phyloP scores from a whole-genome alignment of 2,113 vertebrate species.

The Pachypanchax playfairii region DNA sequence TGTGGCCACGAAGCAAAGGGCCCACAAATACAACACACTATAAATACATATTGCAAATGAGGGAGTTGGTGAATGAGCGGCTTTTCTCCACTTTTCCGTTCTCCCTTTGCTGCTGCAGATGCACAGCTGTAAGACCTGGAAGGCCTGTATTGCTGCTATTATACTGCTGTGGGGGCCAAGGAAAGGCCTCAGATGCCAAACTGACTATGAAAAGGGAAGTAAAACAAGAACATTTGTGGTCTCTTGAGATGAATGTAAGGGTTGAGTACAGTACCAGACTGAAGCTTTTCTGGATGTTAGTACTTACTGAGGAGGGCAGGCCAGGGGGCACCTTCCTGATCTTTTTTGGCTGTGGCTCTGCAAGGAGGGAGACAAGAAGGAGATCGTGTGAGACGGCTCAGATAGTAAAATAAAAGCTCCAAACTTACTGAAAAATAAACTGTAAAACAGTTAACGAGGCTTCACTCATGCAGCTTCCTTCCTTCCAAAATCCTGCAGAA shows the following conservation, averaged over 20 bases:
- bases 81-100: conserved; percentile 20
- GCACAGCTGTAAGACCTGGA: conserved; percentile 65
- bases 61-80: conserved; percentile 61
- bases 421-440: conserved; percentile 8
- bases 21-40: conserved; percentile 70
- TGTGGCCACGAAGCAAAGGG: conserved; percentile 72
- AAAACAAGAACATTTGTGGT: conserved; percentile 40
- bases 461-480: conserved; percentile 11
- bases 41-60: conserved; percentile 72
- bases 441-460: conserved; percentile 12
- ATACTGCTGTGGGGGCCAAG: conserved; percentile 27
- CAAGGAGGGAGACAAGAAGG: conserved; percentile 16
- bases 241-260: conserved; percentile 9
- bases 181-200: conserved; percentile 38
- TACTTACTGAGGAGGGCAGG: conserved; percentile 93
- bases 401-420: neutral
- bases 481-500: conserved; percentile 12
- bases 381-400: conserved; percentile 24
- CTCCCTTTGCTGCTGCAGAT: conserved; percentile 36
- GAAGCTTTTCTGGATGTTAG: conserved; percentile 18
- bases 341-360: conserved; percentile 94
- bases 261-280: conserved; percentile 10
- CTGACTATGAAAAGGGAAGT: conserved; percentile 40
- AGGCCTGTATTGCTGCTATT: conserved; percentile 48
- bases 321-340: conserved; percentile 95